These are phyloP conservation scores for Acrocephalus kingi DNA, from an alignment of 2,113 vertebrate species.

Conservation along the genomic window DNA sequence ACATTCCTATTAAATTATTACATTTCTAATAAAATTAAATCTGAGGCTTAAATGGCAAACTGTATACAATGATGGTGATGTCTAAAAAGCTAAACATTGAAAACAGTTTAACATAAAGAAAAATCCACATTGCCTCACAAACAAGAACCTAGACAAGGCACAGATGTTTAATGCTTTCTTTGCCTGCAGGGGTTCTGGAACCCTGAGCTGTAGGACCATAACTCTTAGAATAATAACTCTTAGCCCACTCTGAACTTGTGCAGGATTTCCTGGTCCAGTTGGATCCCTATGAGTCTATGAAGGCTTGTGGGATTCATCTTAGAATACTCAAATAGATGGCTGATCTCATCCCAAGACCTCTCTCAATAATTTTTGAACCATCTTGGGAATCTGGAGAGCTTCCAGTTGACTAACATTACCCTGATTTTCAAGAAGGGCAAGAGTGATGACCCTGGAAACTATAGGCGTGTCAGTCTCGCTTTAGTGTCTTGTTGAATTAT, in stretches of 20 bases:
- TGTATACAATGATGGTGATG: not conserved
- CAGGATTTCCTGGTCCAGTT: not conserved
- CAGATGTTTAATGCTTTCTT: not conserved
- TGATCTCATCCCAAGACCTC: not conserved
- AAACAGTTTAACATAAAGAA: not conserved
- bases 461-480: not conserved
- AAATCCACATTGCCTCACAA: not conserved
- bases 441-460: not conserved
- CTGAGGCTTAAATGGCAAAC: not conserved
- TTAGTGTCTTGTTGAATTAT: not conserved
- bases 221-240: not conserved
- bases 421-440: not conserved
- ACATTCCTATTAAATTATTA: not conserved
- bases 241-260: not conserved
- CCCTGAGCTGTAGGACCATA: not conserved
- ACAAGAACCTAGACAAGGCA: not conserved
- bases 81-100: not conserved
- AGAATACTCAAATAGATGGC: not conserved
- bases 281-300: not conserved
- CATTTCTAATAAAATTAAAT: not conserved
- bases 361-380: not conserved
- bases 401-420: fast-evolving
- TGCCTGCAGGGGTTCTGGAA: not conserved
- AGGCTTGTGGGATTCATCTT: not conserved
- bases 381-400: not conserved